These are phyloP conservation scores for Drosophila ambigua DNA, from an alignment of 1,140 invertebrate genomes.

Conservation along the genomic window DNA sequence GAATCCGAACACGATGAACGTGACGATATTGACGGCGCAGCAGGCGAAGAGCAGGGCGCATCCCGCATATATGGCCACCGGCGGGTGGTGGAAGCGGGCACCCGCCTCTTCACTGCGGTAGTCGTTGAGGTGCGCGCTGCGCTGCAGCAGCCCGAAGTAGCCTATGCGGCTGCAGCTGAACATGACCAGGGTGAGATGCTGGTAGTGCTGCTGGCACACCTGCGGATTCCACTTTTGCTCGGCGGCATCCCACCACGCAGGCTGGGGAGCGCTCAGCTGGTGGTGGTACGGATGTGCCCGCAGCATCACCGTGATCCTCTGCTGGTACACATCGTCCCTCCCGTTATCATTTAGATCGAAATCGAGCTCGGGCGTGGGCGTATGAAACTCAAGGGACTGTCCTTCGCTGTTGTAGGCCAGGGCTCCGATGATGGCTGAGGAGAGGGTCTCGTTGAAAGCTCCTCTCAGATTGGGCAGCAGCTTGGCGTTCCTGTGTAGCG, in stretches of 20 bases:
- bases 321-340: conserved; percentile 85
- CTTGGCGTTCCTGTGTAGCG: conserved; percentile 88
- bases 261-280: conserved; percentile 84
- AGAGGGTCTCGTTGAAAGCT: conserved; percentile 84
- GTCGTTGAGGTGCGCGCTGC: conserved; percentile 79
- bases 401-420: conserved; percentile 84
- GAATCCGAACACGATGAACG: conserved; percentile 90
- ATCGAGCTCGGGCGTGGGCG: conserved; percentile 5
- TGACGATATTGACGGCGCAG: conserved; percentile 89
- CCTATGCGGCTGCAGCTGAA: conserved; percentile 92
- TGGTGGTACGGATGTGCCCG: conserved; percentile 85
- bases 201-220: conserved; percentile 87
- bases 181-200: conserved; percentile 88
- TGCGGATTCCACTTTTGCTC: conserved; percentile 87
- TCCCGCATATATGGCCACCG: conserved; percentile 92
- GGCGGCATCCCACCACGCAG: conserved; percentile 89
- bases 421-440: conserved; percentile 87
- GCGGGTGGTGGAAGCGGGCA: conserved; percentile 89
- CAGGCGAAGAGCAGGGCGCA: conserved; percentile 90
- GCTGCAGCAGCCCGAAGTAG: conserved; percentile 92
- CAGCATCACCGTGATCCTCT: conserved; percentile 88
- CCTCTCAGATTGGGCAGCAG: conserved; percentile 86
- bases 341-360: conserved; percentile 1
- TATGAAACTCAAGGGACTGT: conserved; percentile 40
- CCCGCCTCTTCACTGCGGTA: conserved; percentile 84